These are phyloP conservation scores for Urechis unicinctus DNA, from an alignment of 2,888 invertebrate genomes.

Conservation along the genomic window DNA sequence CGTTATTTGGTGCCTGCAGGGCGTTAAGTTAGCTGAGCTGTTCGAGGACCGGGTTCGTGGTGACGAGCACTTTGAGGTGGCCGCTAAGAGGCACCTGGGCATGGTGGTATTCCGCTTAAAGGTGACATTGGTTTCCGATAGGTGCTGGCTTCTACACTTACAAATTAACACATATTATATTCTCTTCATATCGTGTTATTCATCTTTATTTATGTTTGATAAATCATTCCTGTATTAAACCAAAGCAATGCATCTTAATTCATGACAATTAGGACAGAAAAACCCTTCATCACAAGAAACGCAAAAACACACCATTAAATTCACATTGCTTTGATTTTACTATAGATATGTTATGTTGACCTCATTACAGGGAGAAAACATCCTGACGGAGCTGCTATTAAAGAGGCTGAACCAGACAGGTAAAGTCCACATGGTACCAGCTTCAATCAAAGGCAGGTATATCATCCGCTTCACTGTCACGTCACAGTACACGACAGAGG, in stretches of 20 bases:
- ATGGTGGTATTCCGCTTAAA: slow-evolving; percentile 83
- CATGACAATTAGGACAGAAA: too few species aligned
- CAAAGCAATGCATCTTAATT: too few species aligned
- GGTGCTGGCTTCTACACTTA: too few species aligned
- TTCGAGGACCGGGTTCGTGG: slow-evolving; percentile 79
- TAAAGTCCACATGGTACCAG: slow-evolving; percentile 88
- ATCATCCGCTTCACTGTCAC: slow-evolving; percentile 92
- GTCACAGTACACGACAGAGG: slow-evolving; percentile 66
- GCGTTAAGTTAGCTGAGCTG: slow-evolving; percentile 80
- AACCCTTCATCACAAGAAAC: too few species aligned
- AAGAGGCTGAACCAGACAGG: slow-evolving; percentile 83
- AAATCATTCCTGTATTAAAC: too few species aligned
- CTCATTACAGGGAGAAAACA: slow-evolving; percentile 63
- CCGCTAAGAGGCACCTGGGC: slow-evolving; percentile 76
- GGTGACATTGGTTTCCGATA: slow-evolving; percentile 34
- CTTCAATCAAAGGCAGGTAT: slow-evolving; percentile 72
- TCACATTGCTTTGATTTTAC: too few species aligned
- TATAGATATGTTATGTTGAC: background rate
- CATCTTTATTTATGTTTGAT: too few species aligned
- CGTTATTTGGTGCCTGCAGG: slow-evolving; percentile 54
- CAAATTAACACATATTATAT: too few species aligned
- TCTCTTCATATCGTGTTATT: too few species aligned
- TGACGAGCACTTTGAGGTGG: slow-evolving; percentile 83
- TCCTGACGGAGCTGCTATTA: slow-evolving; percentile 73
- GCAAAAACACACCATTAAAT: too few species aligned